These are phyloP conservation scores for Vanacampus margaritifer DNA, from an alignment of 2,113 vertebrate species.

Conservation along the genomic window DNA sequence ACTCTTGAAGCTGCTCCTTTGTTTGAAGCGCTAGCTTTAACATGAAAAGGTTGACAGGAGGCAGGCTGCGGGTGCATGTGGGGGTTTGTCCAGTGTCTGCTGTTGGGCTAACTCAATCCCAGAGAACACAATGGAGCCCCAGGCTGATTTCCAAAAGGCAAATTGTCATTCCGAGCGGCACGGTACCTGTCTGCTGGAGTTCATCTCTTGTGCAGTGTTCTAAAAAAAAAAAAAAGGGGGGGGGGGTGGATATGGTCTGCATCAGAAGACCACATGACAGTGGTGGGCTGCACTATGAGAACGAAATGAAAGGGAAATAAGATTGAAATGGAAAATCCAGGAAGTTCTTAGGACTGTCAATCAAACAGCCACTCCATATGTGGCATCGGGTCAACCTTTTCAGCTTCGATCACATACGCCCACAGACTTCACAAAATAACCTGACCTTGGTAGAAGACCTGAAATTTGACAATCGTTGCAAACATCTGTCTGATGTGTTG, in stretches of 20 bases:
- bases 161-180: constrained; percentile 59
- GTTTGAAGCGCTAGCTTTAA: constrained; percentile 13
- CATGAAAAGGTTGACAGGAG: constrained; percentile 25
- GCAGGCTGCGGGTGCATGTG: constrained; percentile 6
- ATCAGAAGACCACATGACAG: constrained; percentile 33
- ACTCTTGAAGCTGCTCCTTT: not conserved
- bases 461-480: not conserved
- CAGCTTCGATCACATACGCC: not conserved
- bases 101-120: constrained; percentile 60
- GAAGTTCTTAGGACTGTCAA: constrained; percentile 36
- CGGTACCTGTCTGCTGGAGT: constrained; percentile 56
- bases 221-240: constrained; percentile 14
- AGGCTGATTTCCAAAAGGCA: constrained; percentile 61
- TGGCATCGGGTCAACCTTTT: constrained; percentile 23
- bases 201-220: constrained; percentile 41
- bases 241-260: not conserved
- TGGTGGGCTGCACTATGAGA: constrained; percentile 24
- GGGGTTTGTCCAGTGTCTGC: constrained; percentile 41
- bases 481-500: not conserved
- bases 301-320: constrained; percentile 58
- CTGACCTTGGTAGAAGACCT: not conserved
- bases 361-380: constrained; percentile 41
- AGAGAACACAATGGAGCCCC: constrained; percentile 55
- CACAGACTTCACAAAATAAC: not conserved
- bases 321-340: constrained; percentile 57